These are phyloP conservation scores for Heliconius melpomene DNA, from an alignment of 1,140 invertebrate genomes.

Conservation along the genomic window DNA sequence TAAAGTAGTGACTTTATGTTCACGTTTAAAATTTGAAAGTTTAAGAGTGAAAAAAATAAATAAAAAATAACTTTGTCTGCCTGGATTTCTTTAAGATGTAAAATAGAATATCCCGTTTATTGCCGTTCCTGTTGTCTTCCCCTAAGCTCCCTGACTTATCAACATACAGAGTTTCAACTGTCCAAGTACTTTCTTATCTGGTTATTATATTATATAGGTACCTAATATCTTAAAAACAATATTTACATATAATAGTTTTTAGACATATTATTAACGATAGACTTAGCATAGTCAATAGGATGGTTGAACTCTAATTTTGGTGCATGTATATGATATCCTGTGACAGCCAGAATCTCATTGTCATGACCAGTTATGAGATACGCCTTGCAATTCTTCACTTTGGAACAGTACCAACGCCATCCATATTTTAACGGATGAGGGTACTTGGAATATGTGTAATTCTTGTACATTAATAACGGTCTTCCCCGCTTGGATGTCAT, in stretches of 20 bases:
- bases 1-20: too few species aligned
- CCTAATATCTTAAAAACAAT: not conserved
- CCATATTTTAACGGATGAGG: constrained; percentile 58
- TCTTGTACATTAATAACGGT: constrained; percentile 55
- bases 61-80: too few species aligned
- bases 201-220: too few species aligned
- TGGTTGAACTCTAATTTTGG: constrained; percentile 35
- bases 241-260: constrained; percentile 8
- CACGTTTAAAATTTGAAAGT: too few species aligned
- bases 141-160: too few species aligned
- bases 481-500: constrained; percentile 61
- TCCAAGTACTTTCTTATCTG: too few species aligned
- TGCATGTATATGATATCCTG: constrained; percentile 51
- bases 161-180: too few species aligned
- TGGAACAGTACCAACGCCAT: constrained; percentile 69
- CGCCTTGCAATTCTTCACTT: constrained; percentile 64
- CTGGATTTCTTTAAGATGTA: too few species aligned
- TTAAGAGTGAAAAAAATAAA: too few species aligned
- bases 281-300: constrained; percentile 12
- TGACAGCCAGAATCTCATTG: constrained; percentile 47
- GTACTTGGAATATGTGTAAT: constrained; percentile 65
- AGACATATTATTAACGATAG: not conserved
- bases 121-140: too few species aligned
- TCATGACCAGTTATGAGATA: constrained; percentile 55
- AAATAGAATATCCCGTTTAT: too few species aligned